Percentiles rank a stretch among this genome's conserved stretches.
These are phyloP conservation scores for Miichthys miiuy DNA, from an alignment of 2,797 vertebrate genomes.

Conservation along the genomic window DNA sequence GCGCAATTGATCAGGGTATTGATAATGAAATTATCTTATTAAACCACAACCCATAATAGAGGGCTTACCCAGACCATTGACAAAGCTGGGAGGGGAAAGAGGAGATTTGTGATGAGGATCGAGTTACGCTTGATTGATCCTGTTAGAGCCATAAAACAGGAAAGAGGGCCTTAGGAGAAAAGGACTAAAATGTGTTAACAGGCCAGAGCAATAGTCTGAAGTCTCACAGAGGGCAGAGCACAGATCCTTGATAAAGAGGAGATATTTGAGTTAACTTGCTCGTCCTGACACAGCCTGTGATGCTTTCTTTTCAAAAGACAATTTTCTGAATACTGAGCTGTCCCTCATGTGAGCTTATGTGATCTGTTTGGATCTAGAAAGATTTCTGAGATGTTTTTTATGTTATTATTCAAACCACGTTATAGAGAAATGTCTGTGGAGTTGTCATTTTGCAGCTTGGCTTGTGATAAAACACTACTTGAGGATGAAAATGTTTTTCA, in stretches of 20 bases:
- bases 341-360: not conserved
- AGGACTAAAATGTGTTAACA: constrained; percentile 57
- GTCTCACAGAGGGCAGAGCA: constrained; percentile 5
- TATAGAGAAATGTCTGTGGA: not conserved
- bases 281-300: not conserved
- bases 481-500: constrained; percentile 12
- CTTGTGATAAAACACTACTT: not conserved
- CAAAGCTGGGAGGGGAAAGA: constrained; percentile 31
- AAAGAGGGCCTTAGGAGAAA: constrained; percentile 52
- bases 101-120: constrained; percentile 42
- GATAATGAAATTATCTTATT: constrained; percentile 54
- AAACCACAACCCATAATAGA: constrained; percentile 54
- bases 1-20: constrained; percentile 54
- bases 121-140: constrained; percentile 68
- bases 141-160: constrained; percentile 67
- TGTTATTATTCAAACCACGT: not conserved
- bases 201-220: constrained; percentile 37
- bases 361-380: not conserved
- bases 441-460: not conserved
- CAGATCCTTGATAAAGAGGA: constrained; percentile 10
- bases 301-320: constrained; percentile 3
- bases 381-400: not conserved
- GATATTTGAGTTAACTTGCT: constrained; percentile 7
- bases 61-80: constrained; percentile 55
- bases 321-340: constrained; percentile 1